Percentiles rank a stretch among this genome's conserved stretches.
phyloP scores from a whole-genome alignment of 2,113 vertebrate genomes.

The Sinocyclocheilus grahami region DNA sequence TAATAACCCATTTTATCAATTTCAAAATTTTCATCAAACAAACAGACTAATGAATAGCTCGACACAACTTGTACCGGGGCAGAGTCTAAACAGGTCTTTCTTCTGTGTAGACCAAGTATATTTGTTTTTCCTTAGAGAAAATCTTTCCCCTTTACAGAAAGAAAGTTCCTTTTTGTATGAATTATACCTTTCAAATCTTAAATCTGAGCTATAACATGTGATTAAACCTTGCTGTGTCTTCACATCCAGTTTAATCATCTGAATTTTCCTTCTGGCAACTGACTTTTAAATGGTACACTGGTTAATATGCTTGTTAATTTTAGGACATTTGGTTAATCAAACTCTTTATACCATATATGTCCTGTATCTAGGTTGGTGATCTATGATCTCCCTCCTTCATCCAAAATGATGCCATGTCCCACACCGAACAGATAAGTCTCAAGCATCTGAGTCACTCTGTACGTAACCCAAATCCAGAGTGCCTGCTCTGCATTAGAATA shows the following conservation, averaged over 20 bases:
- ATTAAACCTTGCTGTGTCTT: background rate
- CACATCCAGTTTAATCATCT: conserved; percentile 6
- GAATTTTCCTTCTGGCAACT: background rate
- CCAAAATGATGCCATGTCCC: conserved; percentile 42
- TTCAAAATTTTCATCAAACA: too few species aligned
- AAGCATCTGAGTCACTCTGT: conserved; percentile 45
- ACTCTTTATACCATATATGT: conserved; percentile 35
- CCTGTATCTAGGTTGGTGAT: conserved; percentile 47
- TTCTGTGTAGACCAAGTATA: too few species aligned
- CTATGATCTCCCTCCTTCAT: conserved; percentile 43
- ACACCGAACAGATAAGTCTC: conserved; percentile 40
- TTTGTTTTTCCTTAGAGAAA: too few species aligned
- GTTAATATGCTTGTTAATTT: conserved; percentile 47
- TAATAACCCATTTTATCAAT: too few species aligned
- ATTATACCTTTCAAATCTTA: background rate
- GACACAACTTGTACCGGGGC: too few species aligned
- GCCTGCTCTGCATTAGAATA: conserved; percentile 31
- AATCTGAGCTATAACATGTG: background rate
- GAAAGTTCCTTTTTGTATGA: too few species aligned
- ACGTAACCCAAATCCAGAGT: conserved; percentile 27
- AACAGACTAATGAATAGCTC: too few species aligned
- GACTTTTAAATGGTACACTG: conserved; percentile 1
- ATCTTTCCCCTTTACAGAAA: too few species aligned
- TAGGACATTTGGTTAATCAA: conserved; percentile 44
- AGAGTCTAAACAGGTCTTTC: too few species aligned